Percentiles rank a stretch among this genome's conserved stretches.
Evolutionary conservation across 2,113 vertebrate genomes (phyloP).

Genomic region (Calidris pygmaea): DNA sequence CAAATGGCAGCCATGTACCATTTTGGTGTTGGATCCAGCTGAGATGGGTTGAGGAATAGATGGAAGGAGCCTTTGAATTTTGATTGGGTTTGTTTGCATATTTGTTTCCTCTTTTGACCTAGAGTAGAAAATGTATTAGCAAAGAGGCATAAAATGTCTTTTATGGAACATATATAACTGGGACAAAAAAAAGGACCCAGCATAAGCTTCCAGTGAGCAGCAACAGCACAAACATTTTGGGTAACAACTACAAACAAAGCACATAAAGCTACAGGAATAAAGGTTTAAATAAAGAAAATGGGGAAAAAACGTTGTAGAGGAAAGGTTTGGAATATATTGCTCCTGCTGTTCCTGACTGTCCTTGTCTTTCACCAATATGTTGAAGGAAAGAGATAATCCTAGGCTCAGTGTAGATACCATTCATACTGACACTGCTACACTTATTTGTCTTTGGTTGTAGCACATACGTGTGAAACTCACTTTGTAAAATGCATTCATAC

Average conservation of each 20-base stretch:
- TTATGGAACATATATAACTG: not conserved
- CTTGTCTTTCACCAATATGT: not conserved
- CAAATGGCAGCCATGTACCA: not conserved
- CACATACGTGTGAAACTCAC: not conserved
- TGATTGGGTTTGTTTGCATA: not conserved
- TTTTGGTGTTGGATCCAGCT: not conserved
- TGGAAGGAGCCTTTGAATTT: not conserved
- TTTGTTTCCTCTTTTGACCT: conserved; percentile 1
- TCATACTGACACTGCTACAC: not conserved
- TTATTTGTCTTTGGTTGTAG: not conserved
- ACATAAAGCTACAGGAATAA: not conserved
- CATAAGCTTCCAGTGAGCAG: not conserved
- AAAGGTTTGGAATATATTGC: not conserved
- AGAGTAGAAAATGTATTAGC: not conserved
- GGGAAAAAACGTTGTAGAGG: not conserved
- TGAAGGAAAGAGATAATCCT: not conserved
- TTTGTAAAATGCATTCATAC: not conserved
- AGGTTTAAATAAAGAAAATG: not conserved
- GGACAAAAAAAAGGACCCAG: not conserved
- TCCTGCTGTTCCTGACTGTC: not conserved
- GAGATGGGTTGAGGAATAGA: not conserved
- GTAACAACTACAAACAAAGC: not conserved
- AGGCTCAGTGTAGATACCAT: not conserved
- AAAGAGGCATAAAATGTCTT: not conserved
- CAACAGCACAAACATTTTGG: not conserved